Conservation (phyloP, 2,797 vertebrate species). For the Gastrophryne carolinensis region DNA sequence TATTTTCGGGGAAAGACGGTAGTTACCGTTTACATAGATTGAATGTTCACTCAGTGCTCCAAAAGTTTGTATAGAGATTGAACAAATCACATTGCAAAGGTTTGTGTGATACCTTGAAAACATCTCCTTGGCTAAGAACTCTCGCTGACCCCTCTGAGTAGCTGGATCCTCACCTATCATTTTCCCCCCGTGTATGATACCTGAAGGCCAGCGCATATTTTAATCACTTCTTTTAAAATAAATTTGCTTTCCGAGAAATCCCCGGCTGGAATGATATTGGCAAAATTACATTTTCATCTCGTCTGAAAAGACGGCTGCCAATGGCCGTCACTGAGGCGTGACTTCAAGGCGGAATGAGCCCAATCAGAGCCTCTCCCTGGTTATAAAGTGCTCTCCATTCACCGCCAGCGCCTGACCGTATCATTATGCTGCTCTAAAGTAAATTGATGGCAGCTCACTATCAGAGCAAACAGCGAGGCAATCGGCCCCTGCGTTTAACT, state of each 20-base stretch:
- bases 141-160: background rate
- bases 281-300: conserved; percentile 42
- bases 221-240: conserved; percentile 61
- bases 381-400: conserved; percentile 41
- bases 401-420: conserved; percentile 13
- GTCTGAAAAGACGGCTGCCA: conserved; percentile 23
- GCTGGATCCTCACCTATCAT: conserved; percentile 55
- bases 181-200: background rate
- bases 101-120: too few relatives aligned
- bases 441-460: conserved; percentile 38
- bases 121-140: background rate
- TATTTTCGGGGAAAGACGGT: too few relatives aligned
- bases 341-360: conserved; percentile 41
- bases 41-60: too few relatives aligned
- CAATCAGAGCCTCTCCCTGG: conserved; percentile 20
- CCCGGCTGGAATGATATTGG: conserved; percentile 66
- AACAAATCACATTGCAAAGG: too few relatives aligned
- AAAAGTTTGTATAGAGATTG: too few relatives aligned
- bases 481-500: conserved; percentile 12
- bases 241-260: conserved; percentile 65
- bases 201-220: conserved; percentile 56
- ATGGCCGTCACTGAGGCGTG: conserved; percentile 44
- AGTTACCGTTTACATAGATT: too few relatives aligned
- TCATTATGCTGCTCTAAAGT: conserved; percentile 44
- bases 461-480: conserved; percentile 14